These are phyloP conservation scores for Drepana arcuata DNA, from an alignment of 1,140 invertebrate genomes.

Conservation along the genomic window DNA sequence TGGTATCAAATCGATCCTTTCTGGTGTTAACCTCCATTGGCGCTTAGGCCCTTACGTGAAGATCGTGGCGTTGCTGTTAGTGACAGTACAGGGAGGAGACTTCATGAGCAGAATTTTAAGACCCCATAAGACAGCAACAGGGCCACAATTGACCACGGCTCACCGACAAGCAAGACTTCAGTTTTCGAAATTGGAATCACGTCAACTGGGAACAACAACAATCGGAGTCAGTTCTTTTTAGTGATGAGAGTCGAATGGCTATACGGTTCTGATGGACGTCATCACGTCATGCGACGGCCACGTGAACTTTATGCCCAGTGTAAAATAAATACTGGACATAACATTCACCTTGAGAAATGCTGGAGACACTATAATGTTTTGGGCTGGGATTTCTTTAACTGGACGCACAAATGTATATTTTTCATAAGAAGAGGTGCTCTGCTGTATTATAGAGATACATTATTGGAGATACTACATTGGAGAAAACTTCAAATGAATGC, in stretches of 20 bases:
- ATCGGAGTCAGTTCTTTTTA: conserved; percentile 2
- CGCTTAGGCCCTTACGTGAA: no score
- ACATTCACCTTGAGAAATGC: not conserved
- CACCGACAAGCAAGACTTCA: not conserved
- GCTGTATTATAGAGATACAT: conserved; percentile 13
- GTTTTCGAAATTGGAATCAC: no score
- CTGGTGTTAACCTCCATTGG: no score
- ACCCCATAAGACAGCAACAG: not conserved
- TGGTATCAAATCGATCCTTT: no score
- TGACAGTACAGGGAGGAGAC: not conserved
- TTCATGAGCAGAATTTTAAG: not conserved
- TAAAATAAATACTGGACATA: no score
- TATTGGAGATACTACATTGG: conserved; percentile 6
- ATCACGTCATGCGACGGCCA: conserved; percentile 1
- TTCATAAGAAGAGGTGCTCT: no score
- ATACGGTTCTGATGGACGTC: conserved; percentile 2
- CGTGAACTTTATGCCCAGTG: not conserved
- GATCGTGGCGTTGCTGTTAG: no score
- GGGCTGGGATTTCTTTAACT: conserved; percentile 1
- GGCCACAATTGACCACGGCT: not conserved
- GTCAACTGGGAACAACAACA: not conserved
- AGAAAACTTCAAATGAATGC: conserved; percentile 3
- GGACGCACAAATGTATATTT: no score
- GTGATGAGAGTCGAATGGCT: conserved; percentile 4
- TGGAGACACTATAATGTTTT: conserved; percentile 1